Percentiles rank a stretch among this genome's conserved stretches.
These are phyloP conservation scores for Gulo gulo DNA, from an alignment of 2,113 vertebrate genomes.

Conservation along the genomic window DNA sequence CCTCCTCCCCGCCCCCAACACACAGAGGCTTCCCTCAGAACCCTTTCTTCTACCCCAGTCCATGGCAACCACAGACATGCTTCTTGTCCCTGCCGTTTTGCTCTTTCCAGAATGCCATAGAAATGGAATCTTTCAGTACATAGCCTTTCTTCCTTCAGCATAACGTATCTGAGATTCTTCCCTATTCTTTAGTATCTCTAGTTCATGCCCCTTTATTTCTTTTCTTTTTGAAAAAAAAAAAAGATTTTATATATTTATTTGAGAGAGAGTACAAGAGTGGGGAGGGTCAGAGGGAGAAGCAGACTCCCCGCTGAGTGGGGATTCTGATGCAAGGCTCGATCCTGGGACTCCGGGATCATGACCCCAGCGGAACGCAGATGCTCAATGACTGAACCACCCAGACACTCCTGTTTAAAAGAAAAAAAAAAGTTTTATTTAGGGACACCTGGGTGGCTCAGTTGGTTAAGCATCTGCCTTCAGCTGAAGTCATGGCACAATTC, in stretches of 20 bases:
- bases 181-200: accelerated
- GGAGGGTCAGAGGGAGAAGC: neutral
- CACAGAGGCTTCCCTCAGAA: neutral
- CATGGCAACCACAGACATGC: neutral
- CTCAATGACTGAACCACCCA: neutral
- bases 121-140: neutral
- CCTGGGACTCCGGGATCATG: neutral
- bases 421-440: too few species aligned
- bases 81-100: neutral
- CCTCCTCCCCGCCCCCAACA: neutral
- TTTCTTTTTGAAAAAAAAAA: neutral
- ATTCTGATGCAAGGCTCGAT: neutral
- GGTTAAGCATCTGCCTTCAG: neutral
- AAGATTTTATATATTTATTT: neutral
- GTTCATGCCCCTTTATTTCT: neutral
- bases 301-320: neutral
- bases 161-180: neutral
- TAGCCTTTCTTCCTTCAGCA: neutral
- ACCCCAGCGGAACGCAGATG: neutral
- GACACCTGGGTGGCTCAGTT: neutral
- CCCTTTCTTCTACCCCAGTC: neutral
- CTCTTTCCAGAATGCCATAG: neutral
- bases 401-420: neutral
- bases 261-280: neutral
- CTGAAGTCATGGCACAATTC: neutral